Conservation (phyloP, 2,113 vertebrate species). For the Rhinichthys klamathensis region DNA sequence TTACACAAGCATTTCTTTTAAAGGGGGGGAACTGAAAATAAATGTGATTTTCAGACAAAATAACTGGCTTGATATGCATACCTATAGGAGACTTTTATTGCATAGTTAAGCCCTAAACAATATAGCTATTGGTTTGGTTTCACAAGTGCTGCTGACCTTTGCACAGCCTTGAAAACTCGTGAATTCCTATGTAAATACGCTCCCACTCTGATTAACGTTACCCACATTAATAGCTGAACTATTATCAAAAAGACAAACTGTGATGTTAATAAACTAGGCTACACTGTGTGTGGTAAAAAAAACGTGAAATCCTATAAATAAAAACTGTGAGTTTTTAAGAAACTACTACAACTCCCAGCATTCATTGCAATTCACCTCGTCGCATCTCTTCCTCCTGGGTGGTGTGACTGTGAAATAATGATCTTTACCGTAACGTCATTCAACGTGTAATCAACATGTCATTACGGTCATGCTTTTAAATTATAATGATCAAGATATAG, state of each 20-base stretch:
- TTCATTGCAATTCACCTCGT: conserved; percentile 36
- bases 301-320: too few relatives aligned
- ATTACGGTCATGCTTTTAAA: background rate
- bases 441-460: background rate
- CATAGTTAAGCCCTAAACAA: background rate
- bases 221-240: background rate
- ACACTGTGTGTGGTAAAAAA: background rate
- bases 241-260: background rate
- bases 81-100: background rate
- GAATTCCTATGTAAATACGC: background rate
- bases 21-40: background rate
- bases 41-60: background rate
- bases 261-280: background rate
- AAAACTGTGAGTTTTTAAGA: background rate
- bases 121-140: conserved; percentile 22
- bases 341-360: conserved; percentile 49
- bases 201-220: background rate
- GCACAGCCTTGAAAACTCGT: background rate
- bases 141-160: conserved; percentile 2
- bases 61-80: background rate
- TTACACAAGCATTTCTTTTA: background rate
- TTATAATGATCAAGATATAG: background rate
- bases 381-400: background rate
- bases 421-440: background rate
- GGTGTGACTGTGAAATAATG: background rate